Conservation (phyloP, 2,113 vertebrate genomes). For the Callipepla squamata region DNA sequence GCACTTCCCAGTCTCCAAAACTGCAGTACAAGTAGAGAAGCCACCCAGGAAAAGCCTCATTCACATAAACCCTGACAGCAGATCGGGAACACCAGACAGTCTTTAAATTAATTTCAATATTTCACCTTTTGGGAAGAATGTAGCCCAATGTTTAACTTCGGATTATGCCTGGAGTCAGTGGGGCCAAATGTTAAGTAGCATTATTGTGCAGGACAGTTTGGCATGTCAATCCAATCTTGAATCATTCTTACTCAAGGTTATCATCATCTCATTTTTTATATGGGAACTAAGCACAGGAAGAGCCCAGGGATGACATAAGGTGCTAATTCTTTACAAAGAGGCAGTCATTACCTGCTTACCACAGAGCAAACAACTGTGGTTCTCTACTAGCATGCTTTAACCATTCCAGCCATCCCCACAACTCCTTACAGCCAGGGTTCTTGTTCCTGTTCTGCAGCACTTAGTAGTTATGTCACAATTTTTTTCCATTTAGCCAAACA, state of each 20-base stretch:
- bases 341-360: background rate
- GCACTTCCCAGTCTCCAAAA: slow-evolving; percentile 21
- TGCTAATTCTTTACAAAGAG: background rate
- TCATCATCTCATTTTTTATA: background rate
- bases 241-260: background rate
- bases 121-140: slow-evolving; percentile 3
- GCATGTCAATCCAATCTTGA: background rate
- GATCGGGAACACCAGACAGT: background rate
- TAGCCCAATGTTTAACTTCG: background rate
- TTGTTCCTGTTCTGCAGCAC: background rate
- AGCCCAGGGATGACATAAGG: slow-evolving; percentile 1
- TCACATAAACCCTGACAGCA: slow-evolving; percentile 55
- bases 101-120: background rate
- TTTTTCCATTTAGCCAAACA: background rate
- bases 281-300: background rate
- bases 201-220: background rate
- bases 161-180: background rate
- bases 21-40: background rate
- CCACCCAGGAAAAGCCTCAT: slow-evolving; percentile 8
- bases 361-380: slow-evolving; percentile 3
- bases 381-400: background rate
- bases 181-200: background rate
- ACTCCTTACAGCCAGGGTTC: background rate
- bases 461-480: background rate
- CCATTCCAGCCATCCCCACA: background rate